These are phyloP conservation scores for Pollenia amentaria DNA, from an alignment of 2,888 invertebrate genomes.

Conservation along the genomic window DNA sequence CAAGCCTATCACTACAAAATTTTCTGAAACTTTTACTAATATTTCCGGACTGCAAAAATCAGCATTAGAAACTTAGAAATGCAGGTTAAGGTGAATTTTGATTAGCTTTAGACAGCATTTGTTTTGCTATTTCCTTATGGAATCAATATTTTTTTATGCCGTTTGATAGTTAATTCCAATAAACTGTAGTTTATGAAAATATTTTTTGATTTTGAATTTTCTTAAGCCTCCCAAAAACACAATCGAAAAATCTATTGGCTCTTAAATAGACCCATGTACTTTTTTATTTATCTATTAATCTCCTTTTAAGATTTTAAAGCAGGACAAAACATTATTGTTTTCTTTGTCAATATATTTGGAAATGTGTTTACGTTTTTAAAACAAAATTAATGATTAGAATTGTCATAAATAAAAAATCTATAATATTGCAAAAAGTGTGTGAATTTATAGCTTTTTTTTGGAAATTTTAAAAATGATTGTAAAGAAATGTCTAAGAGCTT, in stretches of 20 bases:
- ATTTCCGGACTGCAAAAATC: too few species aligned
- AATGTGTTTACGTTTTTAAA: constrained; percentile 22
- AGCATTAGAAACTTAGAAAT: too few species aligned
- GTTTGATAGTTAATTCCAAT: too few species aligned
- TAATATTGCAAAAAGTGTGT: constrained; percentile 23
- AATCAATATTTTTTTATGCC: too few species aligned
- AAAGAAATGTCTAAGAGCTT: constrained; percentile 31
- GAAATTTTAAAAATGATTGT: too few species aligned
- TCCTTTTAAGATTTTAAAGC: neutral
- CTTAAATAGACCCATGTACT: constrained; percentile 9
- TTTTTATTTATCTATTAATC: constrained; percentile 24
- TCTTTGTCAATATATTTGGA: constrained; percentile 33
- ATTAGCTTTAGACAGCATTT: too few species aligned
- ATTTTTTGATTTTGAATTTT: constrained; percentile 1
- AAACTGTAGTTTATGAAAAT: neutral
- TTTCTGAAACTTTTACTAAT: too few species aligned
- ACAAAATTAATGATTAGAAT: constrained; percentile 44
- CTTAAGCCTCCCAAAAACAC: constrained; percentile 2
- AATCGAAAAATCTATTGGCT: neutral
- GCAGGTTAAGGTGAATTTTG: too few species aligned
- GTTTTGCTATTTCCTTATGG: too few species aligned
- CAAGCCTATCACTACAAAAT: too few species aligned
- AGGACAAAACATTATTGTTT: constrained; percentile 1
- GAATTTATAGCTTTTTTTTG: constrained; percentile 3
- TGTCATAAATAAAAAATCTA: constrained; percentile 42